Evolutionary conservation across 2,888 invertebrate genomes (phyloP).

Genomic region (Orthosia gothica): DNA sequence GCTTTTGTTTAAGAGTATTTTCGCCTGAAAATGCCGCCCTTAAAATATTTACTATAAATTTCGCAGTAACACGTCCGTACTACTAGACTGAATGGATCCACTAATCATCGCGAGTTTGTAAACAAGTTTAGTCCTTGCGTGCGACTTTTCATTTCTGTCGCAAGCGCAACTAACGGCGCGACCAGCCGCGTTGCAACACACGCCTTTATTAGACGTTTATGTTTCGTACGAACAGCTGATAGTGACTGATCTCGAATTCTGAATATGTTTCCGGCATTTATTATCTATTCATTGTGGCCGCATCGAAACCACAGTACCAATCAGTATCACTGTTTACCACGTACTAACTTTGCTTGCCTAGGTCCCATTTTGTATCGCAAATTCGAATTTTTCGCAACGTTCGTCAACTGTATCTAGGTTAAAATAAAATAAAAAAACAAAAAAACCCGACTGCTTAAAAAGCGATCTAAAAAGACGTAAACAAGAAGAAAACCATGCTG

Average conservation of each 20-base stretch:
- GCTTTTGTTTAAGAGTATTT: background rate
- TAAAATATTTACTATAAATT: background rate
- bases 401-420: background rate
- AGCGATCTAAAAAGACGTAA: too few species aligned
- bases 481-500: too few species aligned
- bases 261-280: slow-evolving; percentile 51
- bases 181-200: slow-evolving; percentile 52
- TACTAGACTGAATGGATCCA: slow-evolving; percentile 40
- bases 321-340: slow-evolving; percentile 8
- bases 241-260: slow-evolving; percentile 45
- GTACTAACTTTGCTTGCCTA: background rate
- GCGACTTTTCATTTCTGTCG: slow-evolving; percentile 64
- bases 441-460: too few species aligned
- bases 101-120: slow-evolving; percentile 60
- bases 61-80: slow-evolving; percentile 51
- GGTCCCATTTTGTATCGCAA: background rate
- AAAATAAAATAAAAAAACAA: background rate
- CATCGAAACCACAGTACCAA: slow-evolving; percentile 20
- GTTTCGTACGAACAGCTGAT: slow-evolving; percentile 57
- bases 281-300: slow-evolving; percentile 46
- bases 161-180: slow-evolving; percentile 50
- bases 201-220: slow-evolving; percentile 37
- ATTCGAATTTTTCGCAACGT: background rate
- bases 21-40: background rate
- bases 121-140: slow-evolving; percentile 67